Conservation (phyloP, 2,888 invertebrate species). For the Synanthedon andrenaeformis region DNA sequence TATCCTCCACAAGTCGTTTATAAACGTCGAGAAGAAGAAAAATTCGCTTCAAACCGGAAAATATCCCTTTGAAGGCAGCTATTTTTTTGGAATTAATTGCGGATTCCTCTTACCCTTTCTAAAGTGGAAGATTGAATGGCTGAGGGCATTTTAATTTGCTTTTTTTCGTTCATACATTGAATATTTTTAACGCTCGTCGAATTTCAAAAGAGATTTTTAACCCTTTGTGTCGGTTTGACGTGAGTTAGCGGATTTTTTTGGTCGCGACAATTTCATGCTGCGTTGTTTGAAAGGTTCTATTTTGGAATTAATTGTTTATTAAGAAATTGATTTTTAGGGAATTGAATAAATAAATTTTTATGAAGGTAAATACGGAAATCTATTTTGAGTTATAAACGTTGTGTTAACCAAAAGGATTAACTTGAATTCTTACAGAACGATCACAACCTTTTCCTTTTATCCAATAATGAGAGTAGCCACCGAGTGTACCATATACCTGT, state of each 20-base stretch:
- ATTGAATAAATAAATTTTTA: too few relatives aligned
- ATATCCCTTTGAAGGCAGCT: slow-evolving; percentile 16
- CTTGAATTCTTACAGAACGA: too few relatives aligned
- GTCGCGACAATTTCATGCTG: slow-evolving; percentile 6
- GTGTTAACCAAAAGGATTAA: too few relatives aligned
- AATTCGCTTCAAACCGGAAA: slow-evolving; percentile 11
- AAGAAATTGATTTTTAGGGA: background rate
- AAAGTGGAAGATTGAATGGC: slow-evolving; percentile 18
- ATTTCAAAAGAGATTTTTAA: slow-evolving; percentile 11
- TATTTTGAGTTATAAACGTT: too few relatives aligned
- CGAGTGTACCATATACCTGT: too few relatives aligned
- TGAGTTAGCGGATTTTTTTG: slow-evolving; percentile 14
- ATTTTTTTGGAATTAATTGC: slow-evolving; percentile 14
- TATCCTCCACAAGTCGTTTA: background rate
- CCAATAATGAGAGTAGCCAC: too few relatives aligned
- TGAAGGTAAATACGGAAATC: too few relatives aligned
- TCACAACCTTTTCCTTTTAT: too few relatives aligned
- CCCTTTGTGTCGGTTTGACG: slow-evolving; percentile 10
- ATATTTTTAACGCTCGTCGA: slow-evolving; percentile 16
- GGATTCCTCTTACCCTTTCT: slow-evolving; percentile 12
- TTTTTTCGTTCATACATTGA: slow-evolving; percentile 17
- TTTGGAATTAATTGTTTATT: background rate
- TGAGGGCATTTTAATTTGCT: slow-evolving; percentile 23
- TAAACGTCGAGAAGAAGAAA: background rate
- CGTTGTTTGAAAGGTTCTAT: slow-evolving; percentile 6